A percentile compares a stretch with the other conserved stretches of the same genome.
phyloP scores from a whole-genome alignment of 2,888 invertebrate genomes.

The Melanophora roralis region DNA sequence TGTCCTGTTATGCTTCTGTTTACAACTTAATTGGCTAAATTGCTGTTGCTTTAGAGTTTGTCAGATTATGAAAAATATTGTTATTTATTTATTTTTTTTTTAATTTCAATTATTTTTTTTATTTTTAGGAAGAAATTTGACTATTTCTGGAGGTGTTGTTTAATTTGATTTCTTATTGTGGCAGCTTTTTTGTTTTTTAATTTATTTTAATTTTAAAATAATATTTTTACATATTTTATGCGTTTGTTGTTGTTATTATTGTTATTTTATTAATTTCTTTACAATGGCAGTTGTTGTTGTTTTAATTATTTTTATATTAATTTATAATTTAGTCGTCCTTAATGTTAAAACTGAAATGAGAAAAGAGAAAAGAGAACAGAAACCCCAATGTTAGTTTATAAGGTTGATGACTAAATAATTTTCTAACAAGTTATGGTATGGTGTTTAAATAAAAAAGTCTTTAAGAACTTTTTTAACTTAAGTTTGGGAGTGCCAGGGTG shows the following conservation, averaged over 20 bases:
- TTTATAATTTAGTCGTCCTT: too few species aligned
- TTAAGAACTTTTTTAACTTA: too few species aligned
- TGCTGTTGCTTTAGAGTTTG: not conserved
- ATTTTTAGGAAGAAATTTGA: not conserved
- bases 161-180: not conserved
- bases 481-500: too few species aligned
- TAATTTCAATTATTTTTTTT: too few species aligned
- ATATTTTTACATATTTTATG: conserved; percentile 11
- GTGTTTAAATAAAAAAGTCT: too few species aligned
- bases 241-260: conserved; percentile 2
- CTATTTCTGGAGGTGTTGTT: conserved; percentile 20
- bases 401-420: too few species aligned
- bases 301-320: not conserved
- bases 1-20: not conserved
- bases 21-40: not conserved
- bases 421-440: too few species aligned
- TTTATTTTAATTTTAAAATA: conserved; percentile 34
- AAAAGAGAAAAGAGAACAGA: conserved; percentile 13
- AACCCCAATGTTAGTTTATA: too few species aligned
- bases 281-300: conserved; percentile 56
- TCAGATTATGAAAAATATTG: not conserved
- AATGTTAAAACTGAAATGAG: conserved; percentile 42
- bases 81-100: too few species aligned
- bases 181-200: conserved; percentile 27
- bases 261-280: conserved; percentile 31